Conservation (phyloP, 2,113 vertebrate species). For the Mola mola region DNA sequence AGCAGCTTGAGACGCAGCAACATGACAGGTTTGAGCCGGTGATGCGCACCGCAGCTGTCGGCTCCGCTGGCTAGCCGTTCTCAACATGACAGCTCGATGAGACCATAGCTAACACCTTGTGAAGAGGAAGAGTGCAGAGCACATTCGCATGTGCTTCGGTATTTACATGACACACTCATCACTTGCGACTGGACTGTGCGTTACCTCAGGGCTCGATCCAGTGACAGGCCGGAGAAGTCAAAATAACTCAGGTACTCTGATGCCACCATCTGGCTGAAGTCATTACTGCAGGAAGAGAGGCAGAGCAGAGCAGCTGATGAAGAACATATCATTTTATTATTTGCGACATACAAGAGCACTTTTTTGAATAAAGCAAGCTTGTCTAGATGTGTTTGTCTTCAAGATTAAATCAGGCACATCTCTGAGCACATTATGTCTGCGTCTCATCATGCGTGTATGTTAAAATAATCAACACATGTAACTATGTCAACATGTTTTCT, state of each 20-base stretch:
- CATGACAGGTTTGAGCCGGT: conserved; percentile 30
- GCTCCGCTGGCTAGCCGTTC: conserved; percentile 16
- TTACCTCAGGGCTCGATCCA: conserved; percentile 85
- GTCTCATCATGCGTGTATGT: background rate
- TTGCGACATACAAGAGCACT: background rate
- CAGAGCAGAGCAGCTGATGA: background rate
- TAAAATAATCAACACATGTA: background rate
- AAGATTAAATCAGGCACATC: background rate
- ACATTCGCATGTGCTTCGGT: background rate
- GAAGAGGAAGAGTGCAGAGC: conserved; percentile 12
- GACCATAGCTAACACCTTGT: conserved; percentile 30
- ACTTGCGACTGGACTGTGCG: conserved; percentile 37
- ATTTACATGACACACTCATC: conserved; percentile 23
- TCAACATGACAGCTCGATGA: conserved; percentile 50
- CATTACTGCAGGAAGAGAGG: conserved; percentile 76
- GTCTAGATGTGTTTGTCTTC: background rate
- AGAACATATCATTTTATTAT: too few relatives aligned
- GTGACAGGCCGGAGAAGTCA: conserved; percentile 80
- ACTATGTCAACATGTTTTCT: conserved; percentile 4
- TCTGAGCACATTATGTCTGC: too few relatives aligned
- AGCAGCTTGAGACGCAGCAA: conserved; percentile 37
- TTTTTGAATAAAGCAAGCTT: background rate
- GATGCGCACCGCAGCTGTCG: conserved; percentile 30
- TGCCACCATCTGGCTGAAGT: conserved; percentile 86
- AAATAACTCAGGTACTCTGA: conserved; percentile 86